Conservation (phyloP, 2,113 vertebrate genomes). For the Zosterops pallidus region DNA sequence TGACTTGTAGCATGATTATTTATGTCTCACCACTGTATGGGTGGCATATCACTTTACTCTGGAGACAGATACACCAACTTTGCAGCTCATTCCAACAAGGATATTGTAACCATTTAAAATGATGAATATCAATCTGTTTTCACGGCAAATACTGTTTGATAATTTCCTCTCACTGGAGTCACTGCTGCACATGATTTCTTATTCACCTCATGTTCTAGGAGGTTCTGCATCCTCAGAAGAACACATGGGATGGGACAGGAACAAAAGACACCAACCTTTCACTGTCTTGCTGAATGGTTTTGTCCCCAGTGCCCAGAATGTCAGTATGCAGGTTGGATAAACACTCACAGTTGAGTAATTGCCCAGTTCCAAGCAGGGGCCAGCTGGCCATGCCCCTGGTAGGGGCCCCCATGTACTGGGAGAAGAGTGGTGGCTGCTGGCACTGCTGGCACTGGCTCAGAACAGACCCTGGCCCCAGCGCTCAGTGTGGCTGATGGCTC, state of each 20-base stretch:
- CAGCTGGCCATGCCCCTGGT: not conserved
- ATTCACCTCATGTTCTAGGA: not conserved
- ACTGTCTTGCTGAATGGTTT: not conserved
- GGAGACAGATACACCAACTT: not conserved
- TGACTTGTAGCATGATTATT: not conserved
- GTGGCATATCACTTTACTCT: not conserved
- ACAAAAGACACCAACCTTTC: not conserved
- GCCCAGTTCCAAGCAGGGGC: not conserved
- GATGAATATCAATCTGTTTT: not conserved
- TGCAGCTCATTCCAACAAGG: not conserved
- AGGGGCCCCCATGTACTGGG: not conserved
- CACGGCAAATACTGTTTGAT: not conserved
- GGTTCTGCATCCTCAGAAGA: not conserved
- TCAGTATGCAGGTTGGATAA: not conserved
- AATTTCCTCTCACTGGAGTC: not conserved
- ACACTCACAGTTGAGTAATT: not conserved
- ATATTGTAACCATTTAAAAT: not conserved
- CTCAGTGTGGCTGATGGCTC: not conserved
- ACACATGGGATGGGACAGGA: not conserved
- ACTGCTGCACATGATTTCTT: not conserved
- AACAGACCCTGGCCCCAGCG: not conserved
- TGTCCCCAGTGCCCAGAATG: not conserved
- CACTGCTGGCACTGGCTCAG: not conserved
- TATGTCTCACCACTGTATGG: not conserved
- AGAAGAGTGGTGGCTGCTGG: not conserved